Percentiles rank a stretch among this genome's conserved stretches.
These are phyloP conservation scores for Brachystomella parvula DNA, from an alignment of 1,140 invertebrate species.

Conservation along the genomic window DNA sequence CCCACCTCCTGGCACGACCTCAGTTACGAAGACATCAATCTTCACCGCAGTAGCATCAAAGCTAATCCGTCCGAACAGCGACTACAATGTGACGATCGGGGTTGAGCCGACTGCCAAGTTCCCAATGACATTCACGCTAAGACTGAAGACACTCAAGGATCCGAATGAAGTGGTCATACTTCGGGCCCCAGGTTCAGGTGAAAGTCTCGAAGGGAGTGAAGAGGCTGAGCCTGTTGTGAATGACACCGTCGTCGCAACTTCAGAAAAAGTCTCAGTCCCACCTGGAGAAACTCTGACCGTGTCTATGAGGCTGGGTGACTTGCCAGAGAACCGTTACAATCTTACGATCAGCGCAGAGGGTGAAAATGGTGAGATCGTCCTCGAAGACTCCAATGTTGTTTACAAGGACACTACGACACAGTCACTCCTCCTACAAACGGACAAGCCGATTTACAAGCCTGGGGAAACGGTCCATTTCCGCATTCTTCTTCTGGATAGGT, in stretches of 20 bases:
- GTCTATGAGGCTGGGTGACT: background rate
- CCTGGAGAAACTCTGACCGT: background rate
- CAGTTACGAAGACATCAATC: no score
- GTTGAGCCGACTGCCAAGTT: background rate
- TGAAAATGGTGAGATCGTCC: background rate
- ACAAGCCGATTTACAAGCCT: conserved; percentile 86
- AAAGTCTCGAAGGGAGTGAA: background rate
- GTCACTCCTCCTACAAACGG: conserved; percentile 84
- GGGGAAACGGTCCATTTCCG: conserved; percentile 73
- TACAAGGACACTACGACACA: conserved; percentile 3
- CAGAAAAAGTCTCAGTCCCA: background rate
- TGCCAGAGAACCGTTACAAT: conserved; percentile 1
- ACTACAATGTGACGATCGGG: background rate
- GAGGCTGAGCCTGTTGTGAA: background rate
- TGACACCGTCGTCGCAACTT: background rate
- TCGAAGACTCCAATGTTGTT: conserved; percentile 1
- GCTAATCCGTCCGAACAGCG: background rate
- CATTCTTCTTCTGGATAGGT: conserved; percentile 66
- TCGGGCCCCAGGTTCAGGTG: background rate
- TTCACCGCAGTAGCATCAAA: conserved; percentile 4
- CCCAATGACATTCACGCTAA: background rate
- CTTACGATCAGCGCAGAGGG: background rate
- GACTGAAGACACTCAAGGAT: background rate
- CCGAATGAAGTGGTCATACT: no score
- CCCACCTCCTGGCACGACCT: no score